A percentile compares a stretch with the other conserved stretches of the same genome.
Evolutionary conservation across 2,888 invertebrate species (phyloP).

Genomic region (Drosophila conformis): DNA sequence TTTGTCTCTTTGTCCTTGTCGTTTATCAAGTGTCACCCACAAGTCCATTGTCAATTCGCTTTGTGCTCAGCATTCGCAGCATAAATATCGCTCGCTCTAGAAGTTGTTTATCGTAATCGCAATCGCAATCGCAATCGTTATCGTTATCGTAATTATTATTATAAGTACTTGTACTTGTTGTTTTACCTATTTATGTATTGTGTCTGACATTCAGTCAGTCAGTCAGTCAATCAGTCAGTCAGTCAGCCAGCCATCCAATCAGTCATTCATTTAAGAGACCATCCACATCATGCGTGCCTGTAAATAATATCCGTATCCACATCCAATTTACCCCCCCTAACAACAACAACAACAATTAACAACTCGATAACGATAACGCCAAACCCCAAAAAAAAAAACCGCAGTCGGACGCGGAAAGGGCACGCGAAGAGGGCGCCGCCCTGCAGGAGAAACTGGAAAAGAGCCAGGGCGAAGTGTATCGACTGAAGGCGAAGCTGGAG

Average conservation of each 20-base stretch:
- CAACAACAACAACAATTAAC: slow-evolving; percentile 32
- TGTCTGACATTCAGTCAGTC: slow-evolving; percentile 47
- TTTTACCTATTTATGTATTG: slow-evolving; percentile 49
- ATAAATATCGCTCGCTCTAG: slow-evolving; percentile 52
- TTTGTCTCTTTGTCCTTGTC: slow-evolving; percentile 20
- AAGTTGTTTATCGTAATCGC: slow-evolving; percentile 50
- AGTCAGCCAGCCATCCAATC: slow-evolving; percentile 54
- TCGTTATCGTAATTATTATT: slow-evolving; percentile 48
- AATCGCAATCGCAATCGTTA: slow-evolving; percentile 52
- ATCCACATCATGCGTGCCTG: slow-evolving; percentile 57
- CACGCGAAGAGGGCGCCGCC: slow-evolving; percentile 92
- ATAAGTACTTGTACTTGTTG: slow-evolving; percentile 56
- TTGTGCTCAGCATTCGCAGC: slow-evolving; percentile 55
- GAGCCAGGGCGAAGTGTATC: slow-evolving; percentile 97
- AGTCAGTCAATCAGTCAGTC: slow-evolving; percentile 25
- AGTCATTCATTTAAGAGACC: slow-evolving; percentile 69
- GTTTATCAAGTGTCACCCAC: slow-evolving; percentile 39
- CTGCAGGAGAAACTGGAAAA: slow-evolving; percentile 97
- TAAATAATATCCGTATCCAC: slow-evolving; percentile 79
- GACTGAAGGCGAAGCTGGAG: slow-evolving; percentile 96
- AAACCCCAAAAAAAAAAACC: slow-evolving; percentile 8
- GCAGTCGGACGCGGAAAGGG: slow-evolving; percentile 92
- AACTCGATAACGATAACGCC: slow-evolving; percentile 33
- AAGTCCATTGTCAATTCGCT: slow-evolving; percentile 36
- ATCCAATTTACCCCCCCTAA: slow-evolving; percentile 69